Conservation (phyloP, 2,113 vertebrate genomes). For the Oncorhynchus masou region DNA sequence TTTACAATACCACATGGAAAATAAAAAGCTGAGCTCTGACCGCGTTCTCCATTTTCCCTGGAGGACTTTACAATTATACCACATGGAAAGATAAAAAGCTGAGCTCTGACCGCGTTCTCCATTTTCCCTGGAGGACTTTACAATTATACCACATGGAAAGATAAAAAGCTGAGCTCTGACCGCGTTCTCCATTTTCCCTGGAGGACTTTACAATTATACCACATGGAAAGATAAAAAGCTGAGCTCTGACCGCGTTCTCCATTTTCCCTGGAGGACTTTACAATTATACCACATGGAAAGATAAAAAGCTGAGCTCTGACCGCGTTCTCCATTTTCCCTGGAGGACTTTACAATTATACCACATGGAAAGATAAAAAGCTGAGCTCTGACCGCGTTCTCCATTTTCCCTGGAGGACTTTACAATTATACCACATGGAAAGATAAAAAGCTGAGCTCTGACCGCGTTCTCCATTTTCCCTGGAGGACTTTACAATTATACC, state of each 20-base stretch:
- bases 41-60: neutral
- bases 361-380: neutral
- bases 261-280: neutral
- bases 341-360: neutral
- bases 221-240: neutral
- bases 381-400: neutral
- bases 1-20: neutral
- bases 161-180: neutral
- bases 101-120: neutral
- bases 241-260: neutral
- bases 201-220: neutral
- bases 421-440: neutral
- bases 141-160: neutral
- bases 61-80: neutral
- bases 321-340: neutral
- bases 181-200: neutral
- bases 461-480: neutral
- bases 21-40: neutral
- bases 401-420: neutral
- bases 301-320: neutral
- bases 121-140: neutral
- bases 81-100: neutral
- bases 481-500: neutral
- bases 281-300: neutral
- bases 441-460: neutral